These are phyloP conservation scores for Sander vitreus DNA, from an alignment of 2,113 vertebrate genomes.

Conservation along the genomic window DNA sequence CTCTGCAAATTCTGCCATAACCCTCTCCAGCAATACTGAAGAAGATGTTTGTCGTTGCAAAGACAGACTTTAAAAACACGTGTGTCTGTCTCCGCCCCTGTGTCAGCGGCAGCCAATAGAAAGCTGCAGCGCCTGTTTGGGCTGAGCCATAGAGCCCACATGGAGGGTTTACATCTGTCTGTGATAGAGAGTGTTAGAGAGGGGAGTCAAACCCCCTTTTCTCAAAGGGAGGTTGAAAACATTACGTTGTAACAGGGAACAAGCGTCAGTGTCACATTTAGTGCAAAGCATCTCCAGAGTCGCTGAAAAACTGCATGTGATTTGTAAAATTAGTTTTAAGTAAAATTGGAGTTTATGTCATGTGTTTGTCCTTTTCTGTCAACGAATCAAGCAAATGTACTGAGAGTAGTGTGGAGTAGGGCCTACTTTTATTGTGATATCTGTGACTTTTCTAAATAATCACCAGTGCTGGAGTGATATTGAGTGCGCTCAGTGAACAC, in stretches of 20 bases:
- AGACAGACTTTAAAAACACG: conserved; percentile 71
- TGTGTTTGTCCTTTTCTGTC: background rate
- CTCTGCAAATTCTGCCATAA: conserved; percentile 71
- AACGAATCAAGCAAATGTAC: background rate
- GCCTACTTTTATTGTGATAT: background rate
- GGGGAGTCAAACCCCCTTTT: background rate
- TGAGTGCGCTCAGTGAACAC: conserved; percentile 44
- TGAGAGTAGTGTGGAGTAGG: background rate
- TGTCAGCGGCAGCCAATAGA: conserved; percentile 56
- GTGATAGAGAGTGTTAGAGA: background rate
- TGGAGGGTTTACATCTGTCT: background rate
- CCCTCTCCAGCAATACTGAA: conserved; percentile 64
- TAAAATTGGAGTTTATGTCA: background rate
- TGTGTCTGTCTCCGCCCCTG: conserved; percentile 63
- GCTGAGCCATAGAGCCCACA: background rate
- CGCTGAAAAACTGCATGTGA: background rate
- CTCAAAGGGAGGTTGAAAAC: background rate
- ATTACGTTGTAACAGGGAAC: background rate
- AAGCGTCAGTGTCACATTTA: no score
- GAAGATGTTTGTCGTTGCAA: conserved; percentile 62
- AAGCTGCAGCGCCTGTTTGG: conserved; percentile 60
- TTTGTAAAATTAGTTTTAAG: background rate
- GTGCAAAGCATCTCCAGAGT: background rate
- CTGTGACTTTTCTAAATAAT: background rate
- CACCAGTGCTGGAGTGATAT: background rate